Conservation (phyloP, 2,797 vertebrate genomes). For the Sebastes taczanowskii region DNA sequence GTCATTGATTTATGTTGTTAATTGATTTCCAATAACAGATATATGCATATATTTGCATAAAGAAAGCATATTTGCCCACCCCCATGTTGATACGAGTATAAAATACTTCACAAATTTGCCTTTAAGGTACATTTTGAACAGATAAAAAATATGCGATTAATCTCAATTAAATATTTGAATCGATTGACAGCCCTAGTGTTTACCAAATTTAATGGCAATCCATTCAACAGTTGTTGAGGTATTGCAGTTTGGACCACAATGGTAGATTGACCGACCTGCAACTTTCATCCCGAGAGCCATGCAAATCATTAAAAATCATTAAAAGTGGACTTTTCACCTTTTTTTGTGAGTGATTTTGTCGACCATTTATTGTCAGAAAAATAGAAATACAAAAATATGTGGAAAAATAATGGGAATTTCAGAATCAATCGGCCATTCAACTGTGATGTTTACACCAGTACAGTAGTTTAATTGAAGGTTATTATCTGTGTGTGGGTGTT, state of each 20-base stretch:
- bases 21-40: too few species aligned
- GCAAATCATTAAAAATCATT: not conserved
- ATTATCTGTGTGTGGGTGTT: conserved; percentile 36
- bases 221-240: too few species aligned
- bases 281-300: not conserved
- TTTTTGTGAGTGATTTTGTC: not conserved
- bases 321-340: not conserved
- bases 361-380: not conserved
- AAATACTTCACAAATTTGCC: too few species aligned
- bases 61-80: too few species aligned
- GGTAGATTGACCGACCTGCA: not conserved
- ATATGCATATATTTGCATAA: too few species aligned
- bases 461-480: conserved; percentile 26
- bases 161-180: too few species aligned
- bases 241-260: not conserved
- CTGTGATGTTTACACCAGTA: conserved; percentile 1
- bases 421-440: conserved; percentile 6
- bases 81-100: too few species aligned
- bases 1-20: too few species aligned
- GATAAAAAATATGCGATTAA: too few species aligned
- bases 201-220: too few species aligned
- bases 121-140: too few species aligned
- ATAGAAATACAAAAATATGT: not conserved
- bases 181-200: too few species aligned
- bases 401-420: not conserved